phyloP scores from a whole-genome alignment of 2,113 vertebrate genomes.

The Actenoides lindsayi region DNA sequence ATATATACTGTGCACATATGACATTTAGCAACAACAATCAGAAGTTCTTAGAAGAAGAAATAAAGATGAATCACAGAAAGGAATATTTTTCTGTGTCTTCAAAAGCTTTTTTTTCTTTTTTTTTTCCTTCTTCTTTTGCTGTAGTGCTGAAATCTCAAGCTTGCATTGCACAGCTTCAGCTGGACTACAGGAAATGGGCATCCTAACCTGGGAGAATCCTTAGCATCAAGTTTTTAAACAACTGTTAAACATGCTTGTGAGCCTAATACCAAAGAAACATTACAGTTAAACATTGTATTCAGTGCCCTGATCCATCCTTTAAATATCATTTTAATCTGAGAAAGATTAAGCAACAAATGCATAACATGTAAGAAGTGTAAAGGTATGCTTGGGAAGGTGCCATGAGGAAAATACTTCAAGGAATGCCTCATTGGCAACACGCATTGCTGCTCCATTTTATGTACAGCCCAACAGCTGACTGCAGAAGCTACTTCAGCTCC shows the following conservation, averaged over 20 bases:
- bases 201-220: background rate
- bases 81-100: background rate
- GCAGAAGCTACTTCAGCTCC: slow-evolving; percentile 48
- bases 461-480: slow-evolving; percentile 35
- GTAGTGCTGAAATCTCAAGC: background rate
- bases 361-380: background rate
- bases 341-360: background rate
- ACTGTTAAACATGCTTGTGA: background rate
- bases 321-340: background rate
- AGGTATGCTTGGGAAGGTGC: background rate
- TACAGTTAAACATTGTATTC: background rate
- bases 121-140: background rate
- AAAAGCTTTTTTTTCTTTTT: background rate
- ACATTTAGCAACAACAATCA: background rate
- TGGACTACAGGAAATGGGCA: background rate
- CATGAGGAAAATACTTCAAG: background rate
- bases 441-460: background rate
- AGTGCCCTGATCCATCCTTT: background rate
- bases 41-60: background rate
- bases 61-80: background rate
- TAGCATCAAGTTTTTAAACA: background rate
- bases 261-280: background rate
- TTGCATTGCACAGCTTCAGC: background rate
- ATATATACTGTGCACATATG: background rate
- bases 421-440: background rate